Evolutionary conservation across 53 echinoderm and acorn worm genomes (phyloP), one percentile per base, ranked within the genome.

Genomic region (Apostichopus leukothele): DNA sequence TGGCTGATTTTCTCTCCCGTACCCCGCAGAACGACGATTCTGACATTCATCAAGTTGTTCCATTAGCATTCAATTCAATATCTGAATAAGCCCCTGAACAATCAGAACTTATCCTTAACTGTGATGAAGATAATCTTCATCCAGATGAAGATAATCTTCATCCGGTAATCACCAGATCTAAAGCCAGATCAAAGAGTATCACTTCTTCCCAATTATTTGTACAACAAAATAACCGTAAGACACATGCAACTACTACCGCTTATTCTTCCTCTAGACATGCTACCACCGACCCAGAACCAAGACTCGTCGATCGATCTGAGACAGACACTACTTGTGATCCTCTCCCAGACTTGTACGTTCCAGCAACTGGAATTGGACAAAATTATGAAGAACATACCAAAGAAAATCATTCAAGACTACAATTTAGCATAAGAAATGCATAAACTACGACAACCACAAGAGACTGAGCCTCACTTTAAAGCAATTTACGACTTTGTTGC

Each of bases 1-100:
- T 87, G 16, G 73, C 87, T 20, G 87, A 87, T 71, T 87, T 87
- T 71, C 73, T 87, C 10, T 87, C 73, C 5, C 26, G 73, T 4
- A 73, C 74, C 1, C 86, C 86, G 19, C 9, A 20, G 22, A 75
- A 88, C 11, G 52, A 76, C 10, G 52, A 52, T n/a, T 75, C 76
- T 8, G 76, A 76, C 5, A 76, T 88, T 11, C 75, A 88, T 76
- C 7, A 52, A 75, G 59, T 88, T 16, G 68, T 76, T 50, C 88
- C 88, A 7, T 26, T 88, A 39, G 75, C 13, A 13, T 61, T 61
- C 61, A 61, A 5, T 61, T 61, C 61, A 61, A 11, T 61, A 9
- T 11, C 61, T 1, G 13, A 9, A 11, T 61, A 1, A 61, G 1
- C 13, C 13, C 1, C 1, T 9, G 13, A 61, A 9, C 10, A 61